A percentile compares a stretch with the other conserved stretches of the same genome.
phyloP scores from a whole-genome alignment of 2,113 vertebrate species.

The Pogona vitticeps region DNA sequence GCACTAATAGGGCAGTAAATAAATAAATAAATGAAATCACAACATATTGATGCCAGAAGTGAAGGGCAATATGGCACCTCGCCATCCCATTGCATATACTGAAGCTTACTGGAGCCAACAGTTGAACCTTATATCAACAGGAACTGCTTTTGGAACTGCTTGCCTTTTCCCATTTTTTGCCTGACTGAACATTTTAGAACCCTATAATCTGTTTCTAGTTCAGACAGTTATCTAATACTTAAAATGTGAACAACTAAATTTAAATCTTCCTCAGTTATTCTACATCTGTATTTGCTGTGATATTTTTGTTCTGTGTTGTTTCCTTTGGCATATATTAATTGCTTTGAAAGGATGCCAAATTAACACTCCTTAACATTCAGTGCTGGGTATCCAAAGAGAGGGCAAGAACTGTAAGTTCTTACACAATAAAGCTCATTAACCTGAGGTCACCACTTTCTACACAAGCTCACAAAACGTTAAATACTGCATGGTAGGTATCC shows the following conservation, averaged over 20 bases:
- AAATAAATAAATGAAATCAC: too few relatives aligned
- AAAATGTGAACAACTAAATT: background rate
- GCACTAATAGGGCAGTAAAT: too few relatives aligned
- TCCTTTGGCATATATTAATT: background rate
- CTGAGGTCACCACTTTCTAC: too few relatives aligned
- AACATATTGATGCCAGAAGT: too few relatives aligned
- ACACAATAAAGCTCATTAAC: conserved; percentile 8
- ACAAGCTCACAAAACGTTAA: too few relatives aligned
- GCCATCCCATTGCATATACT: too few relatives aligned
- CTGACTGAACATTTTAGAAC: background rate
- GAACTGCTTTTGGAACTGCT: too few relatives aligned
- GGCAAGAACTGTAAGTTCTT: background rate
- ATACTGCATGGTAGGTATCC: background rate
- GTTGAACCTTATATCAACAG: too few relatives aligned
- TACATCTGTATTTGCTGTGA: background rate
- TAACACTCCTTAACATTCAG: background rate
- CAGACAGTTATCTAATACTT: background rate
- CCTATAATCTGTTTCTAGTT: background rate
- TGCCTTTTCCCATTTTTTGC: too few relatives aligned
- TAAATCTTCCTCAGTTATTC: background rate
- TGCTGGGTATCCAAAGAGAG: background rate
- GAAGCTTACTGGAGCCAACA: too few relatives aligned
- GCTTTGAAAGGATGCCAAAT: background rate
- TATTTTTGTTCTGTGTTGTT: background rate
- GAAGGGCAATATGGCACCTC: too few relatives aligned